Conservation (phyloP, 2,888 invertebrate species). For the Cheilosia grossa region DNA sequence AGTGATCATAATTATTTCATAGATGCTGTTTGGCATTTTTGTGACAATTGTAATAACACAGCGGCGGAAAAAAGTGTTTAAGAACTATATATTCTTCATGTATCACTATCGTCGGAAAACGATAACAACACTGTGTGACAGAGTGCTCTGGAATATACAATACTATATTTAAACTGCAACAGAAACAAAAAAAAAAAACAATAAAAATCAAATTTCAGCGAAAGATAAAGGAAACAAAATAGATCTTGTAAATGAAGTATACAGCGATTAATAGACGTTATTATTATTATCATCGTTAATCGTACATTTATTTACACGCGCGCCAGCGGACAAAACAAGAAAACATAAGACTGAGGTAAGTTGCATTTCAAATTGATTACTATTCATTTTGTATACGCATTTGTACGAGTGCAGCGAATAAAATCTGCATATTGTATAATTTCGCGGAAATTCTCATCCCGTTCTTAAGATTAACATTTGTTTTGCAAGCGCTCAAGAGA, state of each 20-base stretch:
- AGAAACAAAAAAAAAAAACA: slow-evolving; percentile 10
- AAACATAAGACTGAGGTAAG: slow-evolving; percentile 83
- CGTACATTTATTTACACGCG: slow-evolving; percentile 59
- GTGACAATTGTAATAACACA: slow-evolving; percentile 76
- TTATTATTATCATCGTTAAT: slow-evolving; percentile 48
- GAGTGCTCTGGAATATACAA: slow-evolving; percentile 29
- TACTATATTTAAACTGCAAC: not conserved
- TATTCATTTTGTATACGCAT: not conserved
- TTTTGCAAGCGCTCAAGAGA: not conserved
- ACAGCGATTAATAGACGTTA: slow-evolving; percentile 46
- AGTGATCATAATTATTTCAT: slow-evolving; percentile 75
- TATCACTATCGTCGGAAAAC: slow-evolving; percentile 81
- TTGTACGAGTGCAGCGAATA: not conserved
- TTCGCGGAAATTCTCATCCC: slow-evolving; percentile 9
- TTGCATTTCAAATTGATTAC: slow-evolving; percentile 59
- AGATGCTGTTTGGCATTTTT: slow-evolving; percentile 77
- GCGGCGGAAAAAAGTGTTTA: slow-evolving; percentile 76
- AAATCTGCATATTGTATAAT: slow-evolving; percentile 1
- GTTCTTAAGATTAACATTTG: slow-evolving; percentile 2
- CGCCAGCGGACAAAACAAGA: slow-evolving; percentile 79
- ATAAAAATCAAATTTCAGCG: not conserved
- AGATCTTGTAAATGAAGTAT: slow-evolving; percentile 56
- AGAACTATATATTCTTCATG: slow-evolving; percentile 80
- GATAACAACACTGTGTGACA: slow-evolving; percentile 4
- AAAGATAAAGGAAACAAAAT: slow-evolving; percentile 5